Conservation (phyloP, 37 sponge, comb jelly and placozoan genomes). For the Corticium candelabrum region DNA sequence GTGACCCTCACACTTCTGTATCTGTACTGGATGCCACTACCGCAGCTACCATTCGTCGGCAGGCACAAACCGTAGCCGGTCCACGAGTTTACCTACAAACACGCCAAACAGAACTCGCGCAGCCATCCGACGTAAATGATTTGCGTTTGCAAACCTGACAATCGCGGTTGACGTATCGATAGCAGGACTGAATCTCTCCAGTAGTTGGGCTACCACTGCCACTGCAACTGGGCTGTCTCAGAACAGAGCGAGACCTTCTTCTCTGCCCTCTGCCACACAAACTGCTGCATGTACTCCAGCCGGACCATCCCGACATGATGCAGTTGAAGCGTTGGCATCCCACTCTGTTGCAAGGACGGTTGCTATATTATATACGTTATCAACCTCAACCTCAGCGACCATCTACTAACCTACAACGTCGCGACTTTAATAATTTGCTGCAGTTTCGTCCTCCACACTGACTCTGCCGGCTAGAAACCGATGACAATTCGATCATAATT, state of each 20-base stretch:
- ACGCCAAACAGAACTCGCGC: not conserved
- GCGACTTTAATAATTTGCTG: too few species aligned
- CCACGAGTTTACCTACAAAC: not conserved
- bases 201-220: not conserved
- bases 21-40: not conserved
- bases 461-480: not conserved
- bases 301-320: not conserved
- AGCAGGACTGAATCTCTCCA: not conserved
- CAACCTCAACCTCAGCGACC: too few species aligned
- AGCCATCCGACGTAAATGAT: not conserved
- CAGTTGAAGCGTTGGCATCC: too few species aligned
- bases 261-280: not conserved
- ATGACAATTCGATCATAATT: not conserved
- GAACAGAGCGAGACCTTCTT: not conserved
- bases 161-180: not conserved
- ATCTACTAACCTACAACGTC: too few species aligned
- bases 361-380: too few species aligned
- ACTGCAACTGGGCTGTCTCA: not conserved
- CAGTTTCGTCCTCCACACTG: not conserved
- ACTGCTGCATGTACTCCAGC: not conserved
- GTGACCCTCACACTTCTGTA: not conserved
- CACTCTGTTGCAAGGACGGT: too few species aligned
- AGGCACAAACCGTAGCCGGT: not conserved
- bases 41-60: not conserved
- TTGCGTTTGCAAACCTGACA: slow-evolving; percentile 3